Evolutionary conservation across 2,113 vertebrate species (phyloP), one percentile per base, ranked within the genome.

Genomic region (Thamnaconus septentrionalis): DNA sequence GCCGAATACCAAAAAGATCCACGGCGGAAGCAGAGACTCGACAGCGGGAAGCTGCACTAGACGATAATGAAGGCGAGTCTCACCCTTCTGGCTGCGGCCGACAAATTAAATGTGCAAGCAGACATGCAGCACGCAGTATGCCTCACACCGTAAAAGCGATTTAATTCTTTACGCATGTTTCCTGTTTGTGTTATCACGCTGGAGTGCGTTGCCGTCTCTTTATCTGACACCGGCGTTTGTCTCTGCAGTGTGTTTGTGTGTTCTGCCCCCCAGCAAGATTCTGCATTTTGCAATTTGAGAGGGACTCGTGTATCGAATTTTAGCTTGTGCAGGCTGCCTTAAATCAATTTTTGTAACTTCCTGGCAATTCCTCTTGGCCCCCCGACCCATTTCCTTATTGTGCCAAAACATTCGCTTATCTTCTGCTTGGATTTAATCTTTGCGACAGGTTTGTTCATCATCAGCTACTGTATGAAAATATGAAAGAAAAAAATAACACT

Each of bases 211-310:
- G 12, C 56, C 58, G 62, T n/a, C 53, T 53, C 50, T 48, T 12
- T 68, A n/a, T 39, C 10, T 68, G 63, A 68, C 55, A 49, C 59
- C 57, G 41, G 39, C 41, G 41, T 61, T 71, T 68, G 54, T 62
- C 59, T 64, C 63, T 41, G 46, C 51, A 42, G 42, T 67, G 53
- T 56, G 70, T 49, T 31, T 31, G 18, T 66, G 52, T 63, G 53
- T 64, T 71, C 41, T 60, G 69, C 71, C 69, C 48, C 18, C 42
- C 7, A 69, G 60, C 52, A 71, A 76, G 48, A 75, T 56, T 75
- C 66, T 45, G 54, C 53, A 31, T 52, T 68, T 61, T 69, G 58
- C 45, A 66, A 60, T 54, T 57, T 64, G 65, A 66, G 43, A 66
- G 52, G 43, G 18, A 31, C 18, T 31, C 8, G 2, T 58, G 58